phyloP scores from a whole-genome alignment of 2,113 vertebrate species.

The Pelodiscus sinensis region DNA sequence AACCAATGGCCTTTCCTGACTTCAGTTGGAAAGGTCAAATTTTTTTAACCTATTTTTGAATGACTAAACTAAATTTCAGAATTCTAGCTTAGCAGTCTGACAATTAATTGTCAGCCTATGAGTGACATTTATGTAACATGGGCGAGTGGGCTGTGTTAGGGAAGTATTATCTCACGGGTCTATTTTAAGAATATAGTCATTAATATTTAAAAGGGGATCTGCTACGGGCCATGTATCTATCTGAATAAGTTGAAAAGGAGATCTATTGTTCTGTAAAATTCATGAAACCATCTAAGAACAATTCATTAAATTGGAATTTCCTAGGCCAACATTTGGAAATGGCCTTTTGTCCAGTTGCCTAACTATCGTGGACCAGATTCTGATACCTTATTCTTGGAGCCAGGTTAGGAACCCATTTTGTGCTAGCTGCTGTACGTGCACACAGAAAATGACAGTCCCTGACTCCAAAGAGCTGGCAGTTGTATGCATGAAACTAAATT shows the following conservation, averaged over 20 bases:
- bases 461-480: neutral
- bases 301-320: neutral
- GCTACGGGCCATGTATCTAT: neutral
- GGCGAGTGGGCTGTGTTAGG: neutral
- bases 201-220: neutral
- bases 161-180: no score
- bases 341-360: neutral
- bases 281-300: neutral
- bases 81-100: neutral
- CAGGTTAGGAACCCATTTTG: neutral
- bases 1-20: neutral
- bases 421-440: neutral
- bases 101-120: neutral
- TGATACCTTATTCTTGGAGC: neutral
- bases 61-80: no score
- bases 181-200: neutral
- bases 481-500: neutral
- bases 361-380: neutral
- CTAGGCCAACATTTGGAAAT: accelerated
- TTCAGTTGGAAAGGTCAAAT: neutral
- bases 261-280: neutral
- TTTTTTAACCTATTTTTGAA: no score
- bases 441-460: neutral
- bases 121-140: neutral
- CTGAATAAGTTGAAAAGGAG: neutral